Base-by-base conservation (phyloP, 1,140 invertebrate genomes). In the Latrodectus geometricus region DNA sequence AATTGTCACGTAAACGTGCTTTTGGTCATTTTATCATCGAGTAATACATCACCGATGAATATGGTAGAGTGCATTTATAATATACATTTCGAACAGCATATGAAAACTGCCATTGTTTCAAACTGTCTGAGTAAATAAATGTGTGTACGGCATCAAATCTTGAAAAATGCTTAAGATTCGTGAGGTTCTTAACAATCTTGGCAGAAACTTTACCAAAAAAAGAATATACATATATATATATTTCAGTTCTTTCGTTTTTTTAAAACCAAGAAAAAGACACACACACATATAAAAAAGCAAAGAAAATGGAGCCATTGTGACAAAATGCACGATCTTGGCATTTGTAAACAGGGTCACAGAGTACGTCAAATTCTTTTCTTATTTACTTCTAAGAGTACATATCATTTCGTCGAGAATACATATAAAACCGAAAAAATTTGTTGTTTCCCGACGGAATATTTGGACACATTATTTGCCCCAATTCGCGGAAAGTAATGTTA, bases 381-480 rank as follows among this genome's bases (percentile, higher is more conserved):
- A 66, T 83, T 73, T 61, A 21, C 49, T 74, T 54, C 52, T 20
- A 9, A 35, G 49, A 21, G 49, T 61, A 70, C 52, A 68, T 80
- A 68, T 52, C 70, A 50, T 14, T 50, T 65, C 35, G 61, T 83
- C 68, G 23, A 72, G 68, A 76, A 72, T 72, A 65, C 69, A 21
- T 73, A 8, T 73, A 15, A 74, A 52, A 65, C 50, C 20, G 48
- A 73, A 81, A 81, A 81, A 54, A 23, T 81, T 70, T 56, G 48
- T 74, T n/a, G 49, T 73, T 74, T 65, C 48, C 20, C 76, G 14
- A 23, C 23, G 35, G 49, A 70, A 74, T 83, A 66, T 83, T 83
- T 81, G 50, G 49, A 21, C 70, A 83, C 74, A 83, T 83, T 83
- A 83, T 74, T 83, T 65, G 80, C 80, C 80, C 80, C 80, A 83